Evolutionary conservation across 2,797 vertebrate genomes (phyloP).

Genomic region (Merluccius polli): DNA sequence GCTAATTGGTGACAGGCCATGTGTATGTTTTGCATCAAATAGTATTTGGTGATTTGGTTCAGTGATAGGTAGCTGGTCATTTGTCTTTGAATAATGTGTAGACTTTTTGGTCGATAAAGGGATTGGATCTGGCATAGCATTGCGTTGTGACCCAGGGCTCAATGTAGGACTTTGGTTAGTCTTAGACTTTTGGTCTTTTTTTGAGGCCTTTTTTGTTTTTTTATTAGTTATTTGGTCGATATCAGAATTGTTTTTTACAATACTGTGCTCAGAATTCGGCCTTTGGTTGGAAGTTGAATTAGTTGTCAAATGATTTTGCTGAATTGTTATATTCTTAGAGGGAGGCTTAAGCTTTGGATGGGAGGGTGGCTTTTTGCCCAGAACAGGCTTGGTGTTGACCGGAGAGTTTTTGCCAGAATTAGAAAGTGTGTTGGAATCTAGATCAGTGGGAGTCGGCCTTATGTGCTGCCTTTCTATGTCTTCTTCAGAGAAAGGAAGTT

Average conservation of each 20-base stretch:
- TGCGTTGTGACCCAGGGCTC: slow-evolving; percentile 11
- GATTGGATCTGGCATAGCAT: not conserved
- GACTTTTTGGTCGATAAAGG: not conserved
- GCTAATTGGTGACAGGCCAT: not conserved
- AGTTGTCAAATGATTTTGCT: slow-evolving; percentile 22
- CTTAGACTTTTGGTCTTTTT: slow-evolving; percentile 24
- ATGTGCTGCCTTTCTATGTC: not conserved
- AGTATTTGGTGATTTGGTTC: slow-evolving; percentile 15
- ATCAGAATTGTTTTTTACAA: slow-evolving; percentile 8
- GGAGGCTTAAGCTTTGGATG: slow-evolving; percentile 17
- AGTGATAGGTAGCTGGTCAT: not conserved
- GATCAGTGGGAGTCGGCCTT: slow-evolving; percentile 11
- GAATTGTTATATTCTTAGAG: slow-evolving; percentile 18
- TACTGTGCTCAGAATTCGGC: slow-evolving; percentile 18
- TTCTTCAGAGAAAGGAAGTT: slow-evolving; percentile 20
- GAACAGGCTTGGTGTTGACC: slow-evolving; percentile 13
- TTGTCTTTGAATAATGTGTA: not conserved
- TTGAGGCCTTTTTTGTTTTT: not conserved
- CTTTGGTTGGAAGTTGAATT: slow-evolving; percentile 15
- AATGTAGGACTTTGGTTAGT: slow-evolving; percentile 13
- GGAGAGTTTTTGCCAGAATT: slow-evolving; percentile 15
- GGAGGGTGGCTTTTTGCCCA: slow-evolving; percentile 20
- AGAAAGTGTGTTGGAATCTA: slow-evolving; percentile 21
- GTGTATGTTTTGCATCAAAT: slow-evolving; percentile 2
- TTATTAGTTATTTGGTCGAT: slow-evolving; percentile 10